These are phyloP conservation scores for Psammodynastes pulverulentus DNA, from an alignment of 2,113 vertebrate genomes.

Conservation along the genomic window DNA sequence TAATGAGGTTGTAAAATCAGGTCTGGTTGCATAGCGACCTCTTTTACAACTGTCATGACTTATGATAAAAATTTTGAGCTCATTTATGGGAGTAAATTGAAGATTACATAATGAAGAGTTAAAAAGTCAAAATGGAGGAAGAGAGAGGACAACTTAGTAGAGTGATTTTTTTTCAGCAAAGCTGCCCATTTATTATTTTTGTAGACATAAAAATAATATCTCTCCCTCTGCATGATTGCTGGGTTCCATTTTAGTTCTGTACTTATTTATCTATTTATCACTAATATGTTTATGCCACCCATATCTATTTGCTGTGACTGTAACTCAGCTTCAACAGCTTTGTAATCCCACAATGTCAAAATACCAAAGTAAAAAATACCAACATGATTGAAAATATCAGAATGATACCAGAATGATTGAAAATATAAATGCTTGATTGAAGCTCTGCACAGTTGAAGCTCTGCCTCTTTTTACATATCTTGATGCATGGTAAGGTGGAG, in stretches of 20 bases:
- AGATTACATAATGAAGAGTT: not conserved
- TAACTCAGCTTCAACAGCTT: not conserved
- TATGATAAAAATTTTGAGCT: not conserved
- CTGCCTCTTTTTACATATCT: not conserved
- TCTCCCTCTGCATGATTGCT: not conserved
- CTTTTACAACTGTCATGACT: not conserved
- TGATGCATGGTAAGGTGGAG: not conserved
- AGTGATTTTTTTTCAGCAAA: not conserved
- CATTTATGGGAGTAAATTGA: not conserved
- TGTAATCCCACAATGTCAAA: not conserved
- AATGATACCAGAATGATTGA: not conserved
- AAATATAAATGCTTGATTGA: not conserved
- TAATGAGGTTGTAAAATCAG: no score
- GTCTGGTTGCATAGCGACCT: no score
- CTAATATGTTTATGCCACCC: not conserved
- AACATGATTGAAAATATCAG: not conserved
- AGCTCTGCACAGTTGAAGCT: not conserved
- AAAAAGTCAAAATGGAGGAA: not conserved
- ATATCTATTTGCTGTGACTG: not conserved
- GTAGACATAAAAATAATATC: not conserved
- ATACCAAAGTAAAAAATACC: not conserved
- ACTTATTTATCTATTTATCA: not conserved
- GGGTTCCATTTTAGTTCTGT: not conserved
- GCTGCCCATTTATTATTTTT: not conserved
- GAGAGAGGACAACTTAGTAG: not conserved